These are phyloP conservation scores for Sarcoramphus papa DNA, from an alignment of 2,797 vertebrate species.

Conservation along the genomic window DNA sequence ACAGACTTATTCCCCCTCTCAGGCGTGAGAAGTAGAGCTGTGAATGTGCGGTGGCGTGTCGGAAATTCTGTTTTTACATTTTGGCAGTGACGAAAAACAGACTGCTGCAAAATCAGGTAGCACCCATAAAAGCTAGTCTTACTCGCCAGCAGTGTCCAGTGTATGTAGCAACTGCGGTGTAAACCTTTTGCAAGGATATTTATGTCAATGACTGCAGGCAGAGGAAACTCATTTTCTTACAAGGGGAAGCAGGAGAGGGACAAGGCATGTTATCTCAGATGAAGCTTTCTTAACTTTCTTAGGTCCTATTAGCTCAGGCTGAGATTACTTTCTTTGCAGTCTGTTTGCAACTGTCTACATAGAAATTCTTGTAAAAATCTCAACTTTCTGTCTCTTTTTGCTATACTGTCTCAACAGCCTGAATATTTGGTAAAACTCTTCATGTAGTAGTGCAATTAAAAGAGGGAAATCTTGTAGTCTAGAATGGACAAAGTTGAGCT, in stretches of 20 bases:
- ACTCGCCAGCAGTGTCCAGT: fast-evolving
- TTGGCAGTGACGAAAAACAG: not conserved
- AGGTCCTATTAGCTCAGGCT: not conserved
- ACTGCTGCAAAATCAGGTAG: not conserved
- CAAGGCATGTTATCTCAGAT: not conserved
- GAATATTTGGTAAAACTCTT: not conserved
- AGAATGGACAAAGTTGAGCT: not conserved
- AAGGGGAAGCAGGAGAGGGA: not conserved
- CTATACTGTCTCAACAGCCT: not conserved
- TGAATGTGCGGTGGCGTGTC: fast-evolving
- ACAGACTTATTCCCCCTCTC: fast-evolving
- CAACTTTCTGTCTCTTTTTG: not conserved
- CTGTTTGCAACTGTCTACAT: not conserved
- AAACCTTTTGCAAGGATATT: fast-evolving
- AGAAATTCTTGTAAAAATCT: not conserved
- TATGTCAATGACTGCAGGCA: not conserved
- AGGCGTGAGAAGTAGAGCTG: not conserved
- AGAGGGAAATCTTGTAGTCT: not conserved
- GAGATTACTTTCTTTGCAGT: not conserved
- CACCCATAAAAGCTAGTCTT: fast-evolving
- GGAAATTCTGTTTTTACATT: fast-evolving
- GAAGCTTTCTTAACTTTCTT: not conserved
- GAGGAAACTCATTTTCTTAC: not conserved
- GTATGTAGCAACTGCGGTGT: not conserved
- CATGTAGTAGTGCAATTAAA: not conserved